Evolutionary conservation across 2,113 vertebrate genomes (phyloP).

Genomic region (Microcebus griseorufus): DNA sequence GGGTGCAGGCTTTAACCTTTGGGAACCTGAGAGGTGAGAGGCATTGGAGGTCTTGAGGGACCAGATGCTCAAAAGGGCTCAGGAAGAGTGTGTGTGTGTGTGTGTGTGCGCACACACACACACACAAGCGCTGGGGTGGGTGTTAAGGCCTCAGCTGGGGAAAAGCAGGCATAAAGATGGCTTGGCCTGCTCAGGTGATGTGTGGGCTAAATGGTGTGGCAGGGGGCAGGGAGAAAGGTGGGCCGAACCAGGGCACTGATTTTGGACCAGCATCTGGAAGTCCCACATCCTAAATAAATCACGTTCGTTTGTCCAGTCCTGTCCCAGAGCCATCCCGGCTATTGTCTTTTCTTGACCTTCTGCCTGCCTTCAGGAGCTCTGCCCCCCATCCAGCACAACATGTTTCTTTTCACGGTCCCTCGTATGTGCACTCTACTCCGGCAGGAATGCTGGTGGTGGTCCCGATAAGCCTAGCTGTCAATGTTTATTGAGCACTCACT

Average conservation of each 20-base stretch:
- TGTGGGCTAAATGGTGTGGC: too few species aligned
- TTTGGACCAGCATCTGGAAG: not conserved
- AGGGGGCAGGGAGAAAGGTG: not conserved
- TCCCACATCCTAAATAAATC: not conserved
- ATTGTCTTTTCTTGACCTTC: not conserved
- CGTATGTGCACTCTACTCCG: accelerated
- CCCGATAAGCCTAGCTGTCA: accelerated
- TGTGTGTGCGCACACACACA: too few species aligned
- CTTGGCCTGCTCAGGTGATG: not conserved
- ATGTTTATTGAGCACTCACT: not conserved
- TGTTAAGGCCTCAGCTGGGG: not conserved
- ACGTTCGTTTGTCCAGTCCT: not conserved
- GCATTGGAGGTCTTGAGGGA: not conserved
- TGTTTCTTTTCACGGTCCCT: not conserved
- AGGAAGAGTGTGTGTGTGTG: not conserved
- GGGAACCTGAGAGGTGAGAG: not conserved
- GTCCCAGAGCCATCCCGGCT: not conserved
- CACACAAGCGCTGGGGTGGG: too few species aligned
- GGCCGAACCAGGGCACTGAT: not conserved
- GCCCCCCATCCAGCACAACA: not conserved
- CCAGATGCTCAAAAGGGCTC: not conserved
- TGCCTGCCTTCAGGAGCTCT: not conserved
- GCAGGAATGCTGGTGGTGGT: accelerated
- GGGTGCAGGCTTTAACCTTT: not conserved
- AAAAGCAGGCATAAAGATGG: not conserved